These are phyloP conservation scores for Pimephales promelas DNA, from an alignment of 2,113 vertebrate genomes.

Conservation along the genomic window DNA sequence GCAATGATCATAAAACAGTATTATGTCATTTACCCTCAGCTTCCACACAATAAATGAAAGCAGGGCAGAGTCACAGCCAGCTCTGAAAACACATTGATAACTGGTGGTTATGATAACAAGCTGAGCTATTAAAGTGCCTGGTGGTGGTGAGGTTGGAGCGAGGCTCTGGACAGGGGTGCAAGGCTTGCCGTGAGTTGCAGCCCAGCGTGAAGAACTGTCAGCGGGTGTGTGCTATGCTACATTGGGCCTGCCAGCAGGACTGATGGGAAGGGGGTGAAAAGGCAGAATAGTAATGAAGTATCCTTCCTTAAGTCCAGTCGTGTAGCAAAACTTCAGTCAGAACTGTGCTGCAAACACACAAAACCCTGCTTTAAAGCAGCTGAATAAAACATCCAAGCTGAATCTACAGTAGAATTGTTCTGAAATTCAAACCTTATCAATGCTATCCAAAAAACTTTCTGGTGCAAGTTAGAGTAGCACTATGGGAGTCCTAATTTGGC, in stretches of 20 bases:
- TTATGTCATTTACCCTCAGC: neutral
- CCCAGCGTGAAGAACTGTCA: conserved; percentile 47
- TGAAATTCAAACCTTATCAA: neutral
- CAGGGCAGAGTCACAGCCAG: neutral
- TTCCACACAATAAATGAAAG: conserved; percentile 25
- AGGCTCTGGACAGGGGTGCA: conserved; percentile 9
- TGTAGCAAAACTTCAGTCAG: conserved; percentile 23
- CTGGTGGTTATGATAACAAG: conserved; percentile 8
- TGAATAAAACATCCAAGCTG: neutral
- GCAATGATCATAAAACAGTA: conserved; percentile 2
- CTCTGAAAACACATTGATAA: conserved; percentile 15
- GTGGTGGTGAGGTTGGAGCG: conserved; percentile 14
- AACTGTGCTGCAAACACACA: neutral
- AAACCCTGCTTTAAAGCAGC: neutral
- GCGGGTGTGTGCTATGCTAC: conserved; percentile 35
- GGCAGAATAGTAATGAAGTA: conserved; percentile 48
- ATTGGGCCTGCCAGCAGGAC: conserved; percentile 47
- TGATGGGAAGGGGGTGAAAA: conserved; percentile 33
- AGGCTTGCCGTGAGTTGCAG: conserved; percentile 24
- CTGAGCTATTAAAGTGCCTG: conserved; percentile 25
- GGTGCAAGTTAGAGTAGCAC: neutral
- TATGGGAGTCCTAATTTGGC: neutral
- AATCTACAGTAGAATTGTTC: conserved; percentile 11
- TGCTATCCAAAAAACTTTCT: neutral
- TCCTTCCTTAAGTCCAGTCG: conserved; percentile 21